A percentile compares a stretch with the other conserved stretches of the same genome.
phyloP scores from a whole-genome alignment of 2,797 vertebrate species.

The Gallirallus australis region DNA sequence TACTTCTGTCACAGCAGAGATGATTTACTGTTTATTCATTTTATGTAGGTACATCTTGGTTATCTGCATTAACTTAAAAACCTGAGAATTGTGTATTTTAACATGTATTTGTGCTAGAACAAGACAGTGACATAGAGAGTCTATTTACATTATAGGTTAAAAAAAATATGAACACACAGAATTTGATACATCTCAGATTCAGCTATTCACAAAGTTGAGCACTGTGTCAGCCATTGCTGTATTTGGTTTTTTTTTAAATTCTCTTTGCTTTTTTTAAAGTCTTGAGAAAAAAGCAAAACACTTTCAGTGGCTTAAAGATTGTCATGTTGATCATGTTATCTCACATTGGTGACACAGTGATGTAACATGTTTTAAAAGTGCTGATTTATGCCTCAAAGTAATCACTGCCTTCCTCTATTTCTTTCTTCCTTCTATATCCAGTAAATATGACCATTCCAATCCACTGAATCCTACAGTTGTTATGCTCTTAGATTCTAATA shows the following conservation, averaged over 20 bases:
- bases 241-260: neutral
- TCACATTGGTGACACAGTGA: neutral
- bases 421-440: accelerated
- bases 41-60: neutral
- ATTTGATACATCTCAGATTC: neutral
- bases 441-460: neutral
- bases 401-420: neutral
- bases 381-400: neutral
- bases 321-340: neutral
- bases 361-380: neutral
- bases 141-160: neutral
- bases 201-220: neutral
- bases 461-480: neutral
- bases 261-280: neutral
- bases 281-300: neutral
- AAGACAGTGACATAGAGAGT: accelerated
- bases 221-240: neutral
- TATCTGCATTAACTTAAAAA: neutral
- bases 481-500: neutral
- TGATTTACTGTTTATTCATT: neutral
- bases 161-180: neutral
- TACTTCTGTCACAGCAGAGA: neutral
- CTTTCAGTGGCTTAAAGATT: neutral
- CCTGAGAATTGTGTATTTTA: neutral
- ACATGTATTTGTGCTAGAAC: neutral